Percentiles rank a stretch among this genome's conserved stretches.
Conservation (phyloP, 2,888 invertebrate species). For the Ommatoiulus sabulosus region DNA sequence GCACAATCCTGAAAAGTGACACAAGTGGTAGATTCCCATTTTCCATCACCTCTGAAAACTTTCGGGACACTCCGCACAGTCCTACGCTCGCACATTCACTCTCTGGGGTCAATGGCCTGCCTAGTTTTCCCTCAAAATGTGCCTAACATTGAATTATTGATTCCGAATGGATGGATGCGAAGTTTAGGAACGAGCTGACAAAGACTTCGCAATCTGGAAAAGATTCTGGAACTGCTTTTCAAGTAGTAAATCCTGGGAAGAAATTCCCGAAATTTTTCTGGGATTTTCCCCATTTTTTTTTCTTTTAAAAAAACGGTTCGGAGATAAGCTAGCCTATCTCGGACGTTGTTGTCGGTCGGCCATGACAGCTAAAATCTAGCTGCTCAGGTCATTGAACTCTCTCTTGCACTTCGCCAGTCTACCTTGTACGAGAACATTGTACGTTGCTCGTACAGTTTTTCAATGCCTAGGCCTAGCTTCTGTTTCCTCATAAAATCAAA, state of each 20-base stretch:
- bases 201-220: background rate
- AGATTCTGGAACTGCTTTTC: background rate
- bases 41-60: too few relatives aligned
- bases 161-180: slow-evolving; percentile 5
- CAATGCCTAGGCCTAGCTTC: background rate
- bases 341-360: slow-evolving; percentile 10
- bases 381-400: slow-evolving; percentile 34
- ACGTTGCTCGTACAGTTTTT: background rate
- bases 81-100: background rate
- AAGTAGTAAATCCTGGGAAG: background rate
- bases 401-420: background rate
- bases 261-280: background rate
- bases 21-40: too few relatives aligned
- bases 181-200: background rate
- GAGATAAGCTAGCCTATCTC: background rate
- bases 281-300: background rate
- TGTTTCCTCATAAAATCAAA: background rate
- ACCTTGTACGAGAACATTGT: background rate
- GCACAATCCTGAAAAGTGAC: too few relatives aligned
- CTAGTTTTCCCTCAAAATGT: slow-evolving; percentile 13
- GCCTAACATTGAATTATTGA: slow-evolving; percentile 25
- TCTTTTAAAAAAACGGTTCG: background rate
- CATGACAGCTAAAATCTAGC: slow-evolving; percentile 16
- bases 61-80: background rate
- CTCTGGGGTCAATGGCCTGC: slow-evolving; percentile 1